phyloP scores from a whole-genome alignment of 2,888 invertebrate genomes.

The Trichacis sp. region DNA sequence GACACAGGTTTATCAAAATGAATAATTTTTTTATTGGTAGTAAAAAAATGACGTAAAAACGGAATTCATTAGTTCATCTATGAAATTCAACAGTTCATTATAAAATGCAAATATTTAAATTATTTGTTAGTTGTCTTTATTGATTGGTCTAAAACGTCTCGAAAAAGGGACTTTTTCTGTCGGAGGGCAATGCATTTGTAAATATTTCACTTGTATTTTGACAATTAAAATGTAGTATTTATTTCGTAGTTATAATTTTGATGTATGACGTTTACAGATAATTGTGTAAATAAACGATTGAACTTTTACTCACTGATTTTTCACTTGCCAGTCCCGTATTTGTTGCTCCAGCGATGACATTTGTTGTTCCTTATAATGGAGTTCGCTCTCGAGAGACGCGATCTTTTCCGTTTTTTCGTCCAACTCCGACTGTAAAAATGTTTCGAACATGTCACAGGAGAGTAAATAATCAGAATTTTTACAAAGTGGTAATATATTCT shows the following conservation, averaged over 20 bases:
- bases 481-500: background rate
- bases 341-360: conserved; percentile 53
- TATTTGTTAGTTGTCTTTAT: too few relatives aligned
- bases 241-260: conserved; percentile 16
- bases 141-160: background rate
- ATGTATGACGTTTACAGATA: background rate
- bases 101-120: too few relatives aligned
- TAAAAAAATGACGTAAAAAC: too few relatives aligned
- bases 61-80: too few relatives aligned
- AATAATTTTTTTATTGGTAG: too few relatives aligned
- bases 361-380: conserved; percentile 72
- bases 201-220: background rate
- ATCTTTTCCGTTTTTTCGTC: conserved; percentile 81
- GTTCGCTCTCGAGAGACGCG: conserved; percentile 76
- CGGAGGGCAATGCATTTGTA: background rate
- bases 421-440: conserved; percentile 72
- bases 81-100: too few relatives aligned
- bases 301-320: conserved; percentile 61
- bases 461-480: background rate
- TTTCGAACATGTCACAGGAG: background rate
- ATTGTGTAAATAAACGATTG: conserved; percentile 7
- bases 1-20: too few relatives aligned
- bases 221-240: background rate
- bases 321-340: conserved; percentile 57
- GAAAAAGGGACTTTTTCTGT: background rate